A percentile compares a stretch with the other conserved stretches of the same genome.
Conservation (phyloP, 2,888 invertebrate genomes). For the Camponotus fellah region DNA sequence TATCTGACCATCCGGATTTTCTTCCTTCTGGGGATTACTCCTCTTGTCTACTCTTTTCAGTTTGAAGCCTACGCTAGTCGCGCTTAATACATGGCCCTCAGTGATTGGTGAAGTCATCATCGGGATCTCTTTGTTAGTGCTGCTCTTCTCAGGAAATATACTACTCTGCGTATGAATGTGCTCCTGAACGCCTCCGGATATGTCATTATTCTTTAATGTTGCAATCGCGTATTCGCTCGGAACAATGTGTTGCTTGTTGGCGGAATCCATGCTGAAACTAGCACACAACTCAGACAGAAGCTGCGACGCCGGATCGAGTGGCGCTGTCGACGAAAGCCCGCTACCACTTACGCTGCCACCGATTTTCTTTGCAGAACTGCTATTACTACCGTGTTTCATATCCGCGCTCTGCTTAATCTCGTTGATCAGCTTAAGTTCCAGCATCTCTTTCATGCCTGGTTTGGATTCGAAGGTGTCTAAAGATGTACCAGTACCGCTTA, state of each 20-base stretch:
- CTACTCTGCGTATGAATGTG: constrained; percentile 55
- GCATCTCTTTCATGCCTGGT: constrained; percentile 92
- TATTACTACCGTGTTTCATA: constrained; percentile 88
- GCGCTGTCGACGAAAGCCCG: constrained; percentile 72
- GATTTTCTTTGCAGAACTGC: constrained; percentile 80
- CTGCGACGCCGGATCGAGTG: constrained; percentile 92
- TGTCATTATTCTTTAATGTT: constrained; percentile 63
- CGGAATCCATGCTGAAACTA: constrained; percentile 90
- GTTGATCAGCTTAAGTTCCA: constrained; percentile 92
- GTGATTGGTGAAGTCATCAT: constrained; percentile 76
- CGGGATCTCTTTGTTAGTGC: constrained; percentile 62
- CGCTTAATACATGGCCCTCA: constrained; percentile 72
- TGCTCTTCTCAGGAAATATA: constrained; percentile 43
- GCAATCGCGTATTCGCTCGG: constrained; percentile 81
- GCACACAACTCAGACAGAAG: constrained; percentile 95
- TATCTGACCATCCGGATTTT: constrained; percentile 88
- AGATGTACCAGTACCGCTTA: constrained; percentile 76
- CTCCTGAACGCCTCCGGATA: constrained; percentile 48
- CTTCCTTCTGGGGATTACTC: constrained; percentile 87
- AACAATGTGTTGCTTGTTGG: constrained; percentile 80
- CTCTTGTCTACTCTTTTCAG: constrained; percentile 92
- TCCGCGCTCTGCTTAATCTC: constrained; percentile 94
- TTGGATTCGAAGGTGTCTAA: constrained; percentile 85
- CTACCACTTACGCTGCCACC: constrained; percentile 66
- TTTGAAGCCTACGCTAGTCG: constrained; percentile 84